Base-by-base conservation (phyloP, 1,140 invertebrate species). In the Delia radicum region DNA sequence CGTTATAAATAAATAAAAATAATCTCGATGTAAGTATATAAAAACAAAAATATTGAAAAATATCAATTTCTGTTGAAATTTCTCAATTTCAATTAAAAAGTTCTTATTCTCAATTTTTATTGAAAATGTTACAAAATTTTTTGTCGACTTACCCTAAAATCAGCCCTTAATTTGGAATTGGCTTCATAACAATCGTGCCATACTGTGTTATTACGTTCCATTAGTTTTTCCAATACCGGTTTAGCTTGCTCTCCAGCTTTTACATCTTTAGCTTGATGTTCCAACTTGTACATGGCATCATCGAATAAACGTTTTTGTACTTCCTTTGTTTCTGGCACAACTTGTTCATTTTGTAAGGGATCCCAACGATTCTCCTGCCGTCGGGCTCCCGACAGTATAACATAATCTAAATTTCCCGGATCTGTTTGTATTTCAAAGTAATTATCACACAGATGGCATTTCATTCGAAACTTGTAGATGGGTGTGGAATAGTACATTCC, bases 371-470 rank as follows among this genome's bases (percentile, higher is more conserved):
- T 96, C 87, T 99, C 98, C 87, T 99, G 98, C 15, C 98, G 87
- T 80, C 96, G 89, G 3, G 98, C 97, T 10, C 98, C 98, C 79
- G 93, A 94, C 1, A 99, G 90, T 74, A 99, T 96, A 2, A 96
- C 92, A 90, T 99, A 99, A 86, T 99, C 98, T 80, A 99, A 89
- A 89, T 99, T 99, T 69, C 91, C 95, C 76, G 98, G 98, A 91
- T 99, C 98, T 33, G 98, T 99, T 88, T 98, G 96, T 69, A 99
- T 99, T 87, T 98, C 95, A 90, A 98, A 97, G 88, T 99, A 94
- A 88, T 99, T 99, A 82, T 95, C 93, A 87, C 98, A 99, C 2
- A 99, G 87, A 88, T 99, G 98, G 85, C 98, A 99, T 86, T 99
- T 99, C 98, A 99, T 99, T 77, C 95, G 90, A 87, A 99, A 99